Evolutionary conservation across 2,888 invertebrate species (phyloP).

Genomic region (Taenaris catops): DNA sequence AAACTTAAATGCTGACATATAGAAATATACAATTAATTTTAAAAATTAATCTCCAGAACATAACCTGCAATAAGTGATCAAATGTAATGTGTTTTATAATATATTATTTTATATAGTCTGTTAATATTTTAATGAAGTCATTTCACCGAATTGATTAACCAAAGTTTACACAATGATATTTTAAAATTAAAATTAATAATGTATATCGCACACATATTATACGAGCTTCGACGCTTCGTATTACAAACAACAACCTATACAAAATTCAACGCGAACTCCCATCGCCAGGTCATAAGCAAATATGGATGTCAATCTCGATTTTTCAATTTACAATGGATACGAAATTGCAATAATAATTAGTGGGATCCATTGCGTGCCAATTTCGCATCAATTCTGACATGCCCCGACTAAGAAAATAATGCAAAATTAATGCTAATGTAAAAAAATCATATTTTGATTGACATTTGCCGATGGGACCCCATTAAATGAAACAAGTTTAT

Average conservation of each 20-base stretch:
- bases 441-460: slow-evolving; percentile 56
- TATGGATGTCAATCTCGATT: slow-evolving; percentile 33
- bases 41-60: too few relatives aligned
- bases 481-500: slow-evolving; percentile 48
- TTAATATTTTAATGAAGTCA: too few relatives aligned
- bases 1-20: too few relatives aligned
- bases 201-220: slow-evolving; percentile 20
- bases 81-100: too few relatives aligned
- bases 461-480: slow-evolving; percentile 42
- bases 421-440: slow-evolving; percentile 36
- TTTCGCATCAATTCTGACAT: slow-evolving; percentile 44
- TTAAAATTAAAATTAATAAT: slow-evolving; percentile 18
- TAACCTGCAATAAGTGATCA: too few relatives aligned
- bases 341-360: slow-evolving; percentile 58
- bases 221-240: slow-evolving; percentile 51
- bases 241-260: slow-evolving; percentile 54
- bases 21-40: too few relatives aligned
- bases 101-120: too few relatives aligned
- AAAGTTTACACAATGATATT: slow-evolving; percentile 2
- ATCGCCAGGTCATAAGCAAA: slow-evolving; percentile 45
- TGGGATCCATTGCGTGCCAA: slow-evolving; percentile 49
- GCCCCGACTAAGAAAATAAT: slow-evolving; percentile 34
- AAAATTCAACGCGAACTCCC: slow-evolving; percentile 59
- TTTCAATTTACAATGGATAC: slow-evolving; percentile 40
- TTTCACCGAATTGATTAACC: too few relatives aligned